phyloP scores from a whole-genome alignment of 2,113 vertebrate genomes.

The Limnothrissa miodon region DNA sequence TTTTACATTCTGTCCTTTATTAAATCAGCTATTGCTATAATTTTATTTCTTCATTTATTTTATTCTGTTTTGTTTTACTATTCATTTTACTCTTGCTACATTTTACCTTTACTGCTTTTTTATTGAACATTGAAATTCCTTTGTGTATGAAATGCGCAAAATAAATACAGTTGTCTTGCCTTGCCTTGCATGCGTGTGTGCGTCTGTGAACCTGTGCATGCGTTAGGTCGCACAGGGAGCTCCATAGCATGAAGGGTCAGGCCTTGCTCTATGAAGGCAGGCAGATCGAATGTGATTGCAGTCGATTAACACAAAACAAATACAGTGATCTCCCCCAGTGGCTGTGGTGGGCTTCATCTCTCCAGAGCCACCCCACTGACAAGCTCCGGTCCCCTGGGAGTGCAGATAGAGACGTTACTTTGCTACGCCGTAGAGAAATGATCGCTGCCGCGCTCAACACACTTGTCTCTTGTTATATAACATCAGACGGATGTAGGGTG shows the following conservation, averaged over 20 bases:
- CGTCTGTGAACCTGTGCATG: neutral
- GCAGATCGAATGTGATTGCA: slow-evolving; percentile 51
- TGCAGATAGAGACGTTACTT: slow-evolving; percentile 66
- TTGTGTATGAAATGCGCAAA: no score
- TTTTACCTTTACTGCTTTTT: no score
- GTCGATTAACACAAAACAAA: slow-evolving; percentile 69
- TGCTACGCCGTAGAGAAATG: slow-evolving; percentile 57
- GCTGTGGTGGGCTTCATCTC: slow-evolving; percentile 54
- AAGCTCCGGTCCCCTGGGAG: slow-evolving; percentile 60
- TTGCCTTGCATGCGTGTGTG: neutral
- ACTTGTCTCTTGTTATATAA: slow-evolving; percentile 58
- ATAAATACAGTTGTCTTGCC: no score
- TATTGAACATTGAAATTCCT: no score
- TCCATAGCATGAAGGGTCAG: slow-evolving; percentile 5
- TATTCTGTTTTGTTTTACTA: no score
- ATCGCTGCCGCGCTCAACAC: slow-evolving; percentile 24
- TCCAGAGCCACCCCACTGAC: slow-evolving; percentile 54
- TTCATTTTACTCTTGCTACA: no score
- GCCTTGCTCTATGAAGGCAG: slow-evolving; percentile 40
- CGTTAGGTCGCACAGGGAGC: neutral
- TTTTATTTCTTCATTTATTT: no score
- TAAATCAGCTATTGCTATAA: no score
- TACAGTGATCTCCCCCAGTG: slow-evolving; percentile 57
- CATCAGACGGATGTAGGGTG: slow-evolving; percentile 20
- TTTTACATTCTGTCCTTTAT: no score